A percentile compares a stretch with the other conserved stretches of the same genome.
phyloP scores from a whole-genome alignment of 2,113 vertebrate species.

The Lethenteron reissneri region DNA sequence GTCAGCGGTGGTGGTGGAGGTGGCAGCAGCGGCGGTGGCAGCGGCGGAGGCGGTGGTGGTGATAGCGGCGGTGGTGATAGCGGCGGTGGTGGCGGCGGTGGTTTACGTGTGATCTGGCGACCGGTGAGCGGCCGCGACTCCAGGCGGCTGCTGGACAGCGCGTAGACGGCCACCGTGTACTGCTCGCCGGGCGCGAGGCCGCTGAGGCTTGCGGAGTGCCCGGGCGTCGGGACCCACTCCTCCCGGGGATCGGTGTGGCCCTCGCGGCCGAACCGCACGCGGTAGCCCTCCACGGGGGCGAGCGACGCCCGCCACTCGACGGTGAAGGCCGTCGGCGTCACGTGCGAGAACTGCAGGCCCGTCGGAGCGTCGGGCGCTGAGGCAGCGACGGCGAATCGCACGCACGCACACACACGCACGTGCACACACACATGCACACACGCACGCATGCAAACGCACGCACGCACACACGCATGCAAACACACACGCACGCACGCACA shows the following conservation, averaged over 20 bases:
- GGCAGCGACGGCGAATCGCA: neutral
- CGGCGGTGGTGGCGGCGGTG: conserved; percentile 58
- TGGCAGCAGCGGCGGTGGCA: no score
- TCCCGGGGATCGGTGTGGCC: conserved; percentile 35
- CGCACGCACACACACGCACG: neutral
- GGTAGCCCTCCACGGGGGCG: conserved; percentile 45
- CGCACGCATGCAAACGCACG: neutral
- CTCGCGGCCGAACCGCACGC: conserved; percentile 42
- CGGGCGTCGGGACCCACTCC: conserved; percentile 55
- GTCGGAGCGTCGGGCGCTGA: neutral
- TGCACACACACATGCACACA: neutral
- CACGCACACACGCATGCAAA: neutral
- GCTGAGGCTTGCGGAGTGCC: conserved; percentile 67
- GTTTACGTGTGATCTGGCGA: conserved; percentile 58
- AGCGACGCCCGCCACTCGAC: conserved; percentile 69
- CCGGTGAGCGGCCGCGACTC: conserved; percentile 51
- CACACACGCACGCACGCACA: neutral
- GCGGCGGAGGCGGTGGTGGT: conserved; percentile 44
- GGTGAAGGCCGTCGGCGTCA: conserved; percentile 60
- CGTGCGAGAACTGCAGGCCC: conserved; percentile 41
- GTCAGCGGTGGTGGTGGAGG: no score
- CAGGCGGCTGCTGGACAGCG: conserved; percentile 24
- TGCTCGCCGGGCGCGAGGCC: conserved; percentile 50
- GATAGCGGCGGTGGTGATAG: conserved; percentile 59
- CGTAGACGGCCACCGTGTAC: conserved; percentile 50